Evolutionary conservation across 2,888 invertebrate species (phyloP).

Genomic region (Smittia aterrima): DNA sequence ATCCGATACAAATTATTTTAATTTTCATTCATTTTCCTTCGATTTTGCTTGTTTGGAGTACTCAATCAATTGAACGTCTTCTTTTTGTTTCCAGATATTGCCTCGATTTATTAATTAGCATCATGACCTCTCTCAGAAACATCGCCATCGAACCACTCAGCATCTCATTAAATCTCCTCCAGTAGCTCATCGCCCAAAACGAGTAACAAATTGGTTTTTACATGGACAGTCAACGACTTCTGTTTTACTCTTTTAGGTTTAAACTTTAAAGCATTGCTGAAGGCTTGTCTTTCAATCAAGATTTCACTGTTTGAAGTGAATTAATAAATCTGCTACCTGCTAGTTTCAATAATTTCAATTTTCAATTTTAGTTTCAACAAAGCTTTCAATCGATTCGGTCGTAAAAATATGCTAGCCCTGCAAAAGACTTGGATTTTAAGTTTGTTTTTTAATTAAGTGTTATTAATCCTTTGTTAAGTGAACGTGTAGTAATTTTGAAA

Average conservation of each 20-base stretch:
- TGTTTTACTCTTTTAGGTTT: too few relatives aligned
- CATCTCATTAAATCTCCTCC: background rate
- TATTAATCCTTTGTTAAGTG: too few relatives aligned
- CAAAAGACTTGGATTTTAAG: background rate
- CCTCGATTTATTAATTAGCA: background rate
- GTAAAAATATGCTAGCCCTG: background rate
- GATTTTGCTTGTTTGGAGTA: background rate
- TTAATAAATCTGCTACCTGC: background rate
- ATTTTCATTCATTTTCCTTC: background rate
- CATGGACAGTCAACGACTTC: too few relatives aligned
- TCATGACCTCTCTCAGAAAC: background rate
- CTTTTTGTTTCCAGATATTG: background rate
- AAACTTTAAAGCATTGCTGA: background rate
- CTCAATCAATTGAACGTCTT: conserved; percentile 1
- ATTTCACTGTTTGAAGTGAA: conserved; percentile 13
- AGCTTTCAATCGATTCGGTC: conserved; percentile 26
- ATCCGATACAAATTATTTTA: background rate
- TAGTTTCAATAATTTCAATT: background rate
- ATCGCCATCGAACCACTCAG: background rate
- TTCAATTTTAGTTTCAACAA: conserved; percentile 30
- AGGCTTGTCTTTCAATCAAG: background rate
- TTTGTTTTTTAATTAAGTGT: too few relatives aligned
- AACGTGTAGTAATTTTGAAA: too few relatives aligned
- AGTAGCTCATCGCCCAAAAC: background rate
- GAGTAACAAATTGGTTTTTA: background rate